phyloP scores from a whole-genome alignment of 1,140 invertebrate species.

The Atta texana region DNA sequence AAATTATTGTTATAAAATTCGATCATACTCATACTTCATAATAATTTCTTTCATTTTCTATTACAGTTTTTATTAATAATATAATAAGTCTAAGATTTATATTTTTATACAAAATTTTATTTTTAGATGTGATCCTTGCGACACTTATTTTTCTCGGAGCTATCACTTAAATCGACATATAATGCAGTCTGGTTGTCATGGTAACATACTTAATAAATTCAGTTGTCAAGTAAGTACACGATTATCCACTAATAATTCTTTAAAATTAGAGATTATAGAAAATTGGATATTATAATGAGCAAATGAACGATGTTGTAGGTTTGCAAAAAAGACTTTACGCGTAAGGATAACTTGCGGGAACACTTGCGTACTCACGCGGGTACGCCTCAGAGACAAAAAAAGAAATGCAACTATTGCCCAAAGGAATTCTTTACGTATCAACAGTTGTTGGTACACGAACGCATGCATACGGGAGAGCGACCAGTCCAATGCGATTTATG shows the following conservation, averaged over 20 bases:
- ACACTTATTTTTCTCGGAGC: slow-evolving; percentile 90
- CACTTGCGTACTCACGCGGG: slow-evolving; percentile 92
- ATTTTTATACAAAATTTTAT: slow-evolving; percentile 61
- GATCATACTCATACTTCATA: background rate
- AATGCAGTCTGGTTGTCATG: slow-evolving; percentile 91
- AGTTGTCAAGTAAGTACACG: slow-evolving; percentile 87
- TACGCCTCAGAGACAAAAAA: slow-evolving; percentile 89
- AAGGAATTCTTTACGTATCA: slow-evolving; percentile 91
- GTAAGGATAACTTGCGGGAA: slow-evolving; percentile 92
- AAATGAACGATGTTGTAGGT: slow-evolving; percentile 85
- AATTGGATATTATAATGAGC: background rate
- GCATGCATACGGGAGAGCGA: slow-evolving; percentile 90
- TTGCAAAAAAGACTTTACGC: slow-evolving; percentile 90
- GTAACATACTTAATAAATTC: slow-evolving; percentile 87
- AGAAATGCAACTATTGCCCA: slow-evolving; percentile 89
- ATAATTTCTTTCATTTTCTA: slow-evolving; percentile 58
- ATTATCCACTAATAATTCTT: background rate
- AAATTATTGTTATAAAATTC: slow-evolving; percentile 54
- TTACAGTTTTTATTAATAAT: slow-evolving; percentile 68
- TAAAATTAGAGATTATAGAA: background rate
- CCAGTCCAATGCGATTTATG: slow-evolving; percentile 90
- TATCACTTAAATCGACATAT: slow-evolving; percentile 92
- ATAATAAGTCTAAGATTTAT: background rate
- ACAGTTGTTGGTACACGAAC: slow-evolving; percentile 89
- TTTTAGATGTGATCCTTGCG: slow-evolving; percentile 88